Conservation (phyloP, 2,888 invertebrate species). For the Pelosia muscerda region DNA sequence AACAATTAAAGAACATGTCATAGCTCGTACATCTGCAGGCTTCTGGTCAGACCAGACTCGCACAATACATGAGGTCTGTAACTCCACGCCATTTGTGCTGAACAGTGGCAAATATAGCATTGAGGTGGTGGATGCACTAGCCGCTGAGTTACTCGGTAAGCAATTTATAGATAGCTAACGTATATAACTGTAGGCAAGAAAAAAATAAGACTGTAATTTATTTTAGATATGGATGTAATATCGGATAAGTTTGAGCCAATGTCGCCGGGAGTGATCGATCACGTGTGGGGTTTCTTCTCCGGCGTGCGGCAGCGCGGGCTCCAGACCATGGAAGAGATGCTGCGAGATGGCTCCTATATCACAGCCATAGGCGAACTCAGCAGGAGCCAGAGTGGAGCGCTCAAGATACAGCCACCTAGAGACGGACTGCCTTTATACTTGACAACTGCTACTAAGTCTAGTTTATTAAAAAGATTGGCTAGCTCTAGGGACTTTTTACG, state of each 20-base stretch:
- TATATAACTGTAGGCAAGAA: background rate
- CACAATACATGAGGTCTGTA: slow-evolving; percentile 92
- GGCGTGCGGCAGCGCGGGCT: slow-evolving; percentile 94
- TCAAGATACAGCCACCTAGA: slow-evolving; percentile 91
- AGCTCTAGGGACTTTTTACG: slow-evolving; percentile 90
- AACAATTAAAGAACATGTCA: slow-evolving; percentile 93
- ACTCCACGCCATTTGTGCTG: slow-evolving; percentile 93
- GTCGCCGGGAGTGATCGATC: slow-evolving; percentile 91
- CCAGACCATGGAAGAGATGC: slow-evolving; percentile 95
- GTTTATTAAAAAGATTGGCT: slow-evolving; percentile 91
- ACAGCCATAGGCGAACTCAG: slow-evolving; percentile 93
- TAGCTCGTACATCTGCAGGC: slow-evolving; percentile 93
- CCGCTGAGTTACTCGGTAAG: slow-evolving; percentile 89
- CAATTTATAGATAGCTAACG: background rate
- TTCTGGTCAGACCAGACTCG: slow-evolving; percentile 95
- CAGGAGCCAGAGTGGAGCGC: slow-evolving; percentile 86
- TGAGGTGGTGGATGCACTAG: slow-evolving; percentile 91
- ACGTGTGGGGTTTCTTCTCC: slow-evolving; percentile 94
- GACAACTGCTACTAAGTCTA: slow-evolving; percentile 92
- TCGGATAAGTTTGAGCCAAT: slow-evolving; percentile 94
- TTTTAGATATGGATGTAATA: slow-evolving; percentile 91
- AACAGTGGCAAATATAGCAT: slow-evolving; percentile 88
- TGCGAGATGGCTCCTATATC: slow-evolving; percentile 92
- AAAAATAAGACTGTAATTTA: background rate
- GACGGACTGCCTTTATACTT: slow-evolving; percentile 91